Base-by-base conservation (phyloP, 2,113 vertebrate genomes). In the Corvus moneduloides region DNA sequence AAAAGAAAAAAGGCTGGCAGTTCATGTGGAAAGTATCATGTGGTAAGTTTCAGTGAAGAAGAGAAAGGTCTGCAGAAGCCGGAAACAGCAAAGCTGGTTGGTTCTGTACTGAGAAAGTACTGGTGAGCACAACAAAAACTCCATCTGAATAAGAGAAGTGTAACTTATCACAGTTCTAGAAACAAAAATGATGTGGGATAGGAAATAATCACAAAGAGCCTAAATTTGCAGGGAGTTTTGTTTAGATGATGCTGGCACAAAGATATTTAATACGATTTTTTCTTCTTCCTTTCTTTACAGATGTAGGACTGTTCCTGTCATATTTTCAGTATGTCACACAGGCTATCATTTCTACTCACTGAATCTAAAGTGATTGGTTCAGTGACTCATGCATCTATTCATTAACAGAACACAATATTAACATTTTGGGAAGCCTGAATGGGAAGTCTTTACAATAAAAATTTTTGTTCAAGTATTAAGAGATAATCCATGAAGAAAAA, bases 21-120 rank as follows among this genome's bases (percentile, higher is more conserved):
- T 91, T 90, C 73, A 74, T 90, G 93, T 48, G 55, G 94, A 81
- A 96, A 95, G n/a, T n/a, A n/a, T n/a, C n/a, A n/a, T 64, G 46
- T 49, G 44, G 48, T 64, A 86, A 46, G 28, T 32, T 84, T 27
- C 55, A 73, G 33, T 9, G n/a, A 95, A 91, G 92, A 91, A 23
- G 23, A 72, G 7, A 76, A 89, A 72, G 13, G 24, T 32, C 82
- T 75, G 77, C 84, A 73, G 90, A 93, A 91, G 77, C 63, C 94
- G 93, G 18, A 85, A 78, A 79, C 17, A 78, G 86, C 55, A 71
- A 91, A 61, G 24, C 32, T 52, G 7, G 7, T 16, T 84, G 18
- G 22, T 79, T 81, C n/a, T 67, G 12, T 51, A 41, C 41, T 69
- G 82, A 85, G 28, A n/a, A 90, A 79, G 30, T 44, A 68, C 26